Percentiles rank a stretch among this genome's conserved stretches.
These are phyloP conservation scores for Parochlus steinenii DNA, from an alignment of 2,888 invertebrate species.

Conservation along the genomic window DNA sequence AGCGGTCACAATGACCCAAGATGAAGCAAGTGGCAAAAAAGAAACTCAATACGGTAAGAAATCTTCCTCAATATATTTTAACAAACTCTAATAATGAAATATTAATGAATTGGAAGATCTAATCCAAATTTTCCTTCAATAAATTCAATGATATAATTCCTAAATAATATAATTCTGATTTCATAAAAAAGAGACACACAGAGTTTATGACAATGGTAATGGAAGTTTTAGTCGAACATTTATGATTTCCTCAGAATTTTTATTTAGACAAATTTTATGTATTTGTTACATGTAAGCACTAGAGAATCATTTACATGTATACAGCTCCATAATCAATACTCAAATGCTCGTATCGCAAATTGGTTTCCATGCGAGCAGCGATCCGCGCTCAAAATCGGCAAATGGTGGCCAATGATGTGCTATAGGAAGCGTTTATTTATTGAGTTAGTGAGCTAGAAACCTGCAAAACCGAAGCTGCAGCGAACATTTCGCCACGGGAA, in stretches of 20 bases:
- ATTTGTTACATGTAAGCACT: too few species aligned
- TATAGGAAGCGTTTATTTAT: too few species aligned
- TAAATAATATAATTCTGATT: slow-evolving; percentile 13
- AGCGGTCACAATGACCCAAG: slow-evolving; percentile 35
- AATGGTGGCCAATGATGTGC: too few species aligned
- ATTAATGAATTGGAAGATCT: neutral
- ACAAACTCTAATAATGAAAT: neutral
- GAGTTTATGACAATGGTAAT: slow-evolving; percentile 11
- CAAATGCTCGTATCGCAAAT: too few species aligned
- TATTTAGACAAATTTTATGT: too few species aligned
- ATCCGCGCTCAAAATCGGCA: too few species aligned
- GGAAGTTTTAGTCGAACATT: neutral
- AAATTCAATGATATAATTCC: too few species aligned
- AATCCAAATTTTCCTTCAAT: slow-evolving; percentile 1
- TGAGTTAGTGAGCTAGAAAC: too few species aligned
- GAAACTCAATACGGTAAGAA: slow-evolving; percentile 85
- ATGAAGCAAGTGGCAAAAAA: slow-evolving; percentile 64
- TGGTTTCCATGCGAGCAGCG: too few species aligned
- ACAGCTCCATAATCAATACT: too few species aligned
- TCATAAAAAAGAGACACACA: slow-evolving; percentile 13
- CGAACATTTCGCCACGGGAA: neutral
- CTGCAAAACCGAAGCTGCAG: neutral
- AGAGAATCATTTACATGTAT: too few species aligned
- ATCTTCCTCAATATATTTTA: slow-evolving; percentile 6
- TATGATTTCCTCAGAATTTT: neutral